A percentile compares a stretch with the other conserved stretches of the same genome.
Evolutionary conservation across 2,113 vertebrate genomes (phyloP).

Genomic region (Eretmodus cyanostictus): DNA sequence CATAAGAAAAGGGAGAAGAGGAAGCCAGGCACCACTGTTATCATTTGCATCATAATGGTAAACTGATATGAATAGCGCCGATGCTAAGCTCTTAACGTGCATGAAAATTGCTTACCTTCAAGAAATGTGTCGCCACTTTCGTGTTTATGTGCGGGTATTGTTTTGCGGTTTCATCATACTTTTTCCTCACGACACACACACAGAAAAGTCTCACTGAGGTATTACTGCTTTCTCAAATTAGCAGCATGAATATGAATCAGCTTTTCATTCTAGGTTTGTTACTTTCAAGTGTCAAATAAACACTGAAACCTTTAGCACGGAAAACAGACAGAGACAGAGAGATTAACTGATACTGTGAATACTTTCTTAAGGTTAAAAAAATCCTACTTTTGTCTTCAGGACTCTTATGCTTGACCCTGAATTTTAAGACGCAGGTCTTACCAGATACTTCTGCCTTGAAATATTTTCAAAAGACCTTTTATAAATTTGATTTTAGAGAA

Average conservation of each 20-base stretch:
- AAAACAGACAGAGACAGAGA: not conserved
- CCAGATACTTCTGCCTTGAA: not conserved
- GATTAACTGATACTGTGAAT: not conserved
- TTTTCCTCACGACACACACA: not conserved
- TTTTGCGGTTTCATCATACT: conserved; percentile 57
- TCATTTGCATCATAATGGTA: conserved; percentile 73
- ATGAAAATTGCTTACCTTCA: conserved; percentile 63
- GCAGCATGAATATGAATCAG: not conserved
- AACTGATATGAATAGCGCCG: conserved; percentile 57
- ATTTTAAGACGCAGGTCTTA: not conserved
- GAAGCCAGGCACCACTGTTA: conserved; percentile 50
- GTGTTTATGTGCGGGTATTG: conserved; percentile 27
- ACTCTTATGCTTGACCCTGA: not conserved
- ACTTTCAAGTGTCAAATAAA: not conserved
- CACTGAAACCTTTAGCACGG: not conserved
- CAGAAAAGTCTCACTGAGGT: conserved; percentile 26
- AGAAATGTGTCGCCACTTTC: conserved; percentile 54
- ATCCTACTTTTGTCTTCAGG: not conserved
- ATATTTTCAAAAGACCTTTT: not conserved
- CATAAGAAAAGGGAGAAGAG: conserved; percentile 5
- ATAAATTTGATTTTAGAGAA: not conserved
- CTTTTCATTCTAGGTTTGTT: not conserved
- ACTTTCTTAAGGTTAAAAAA: not conserved
- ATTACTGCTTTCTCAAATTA: conserved; percentile 21
- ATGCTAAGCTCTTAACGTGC: conserved; percentile 58